Base-by-base conservation (phyloP, 2,797 vertebrate species). In the Gymnoscopelus braueri region DNA sequence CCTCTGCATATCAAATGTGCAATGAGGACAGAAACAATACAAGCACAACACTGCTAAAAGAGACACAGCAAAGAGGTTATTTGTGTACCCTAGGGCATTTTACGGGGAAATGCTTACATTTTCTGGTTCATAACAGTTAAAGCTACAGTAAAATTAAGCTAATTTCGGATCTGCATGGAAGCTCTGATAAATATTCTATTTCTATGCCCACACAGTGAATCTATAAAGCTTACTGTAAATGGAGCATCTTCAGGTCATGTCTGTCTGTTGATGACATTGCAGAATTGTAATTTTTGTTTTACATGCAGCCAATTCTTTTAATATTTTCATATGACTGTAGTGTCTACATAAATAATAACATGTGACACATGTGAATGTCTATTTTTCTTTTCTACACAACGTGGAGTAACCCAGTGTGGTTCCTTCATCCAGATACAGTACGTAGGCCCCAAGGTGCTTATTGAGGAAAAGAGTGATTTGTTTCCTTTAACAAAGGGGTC, bases 171-270 rank as follows among this genome's bases (percentile, higher is more conserved):
- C 35, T 32, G 29, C 32, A 60, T 2, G 52, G 3, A 3, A 52
- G 53, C 59, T 61, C 63, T 47, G 32, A 48, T 32, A 52, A 24
- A 73, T 24, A 75, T 39, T 71, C 48, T 13, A 64, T 19, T 12
- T 65, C 65, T 6, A 39, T 7, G 35, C 7, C 8, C 39, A 9
- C 39, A 44, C 39, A 8, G 9, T 44, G 39, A 5, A 6, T 35
- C 39, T 71, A 71, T 69, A 56, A 47, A 67, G 32, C 51, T 23
- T 47, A 70, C 74, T 78, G 13, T 71, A 58, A 56, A 64, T 35
- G 69, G 19, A 65, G 50, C 54, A 12, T 35, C 19, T 57, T 14
- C 62, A 77, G 59, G 60, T 47, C 62, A 50, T 60, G 49, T 72
- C 35, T 66, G 53, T 71, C 47, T 66, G 54, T 49, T 54, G 32